Base-by-base conservation (phyloP, 2,888 invertebrate species). In the Tachina fera region DNA sequence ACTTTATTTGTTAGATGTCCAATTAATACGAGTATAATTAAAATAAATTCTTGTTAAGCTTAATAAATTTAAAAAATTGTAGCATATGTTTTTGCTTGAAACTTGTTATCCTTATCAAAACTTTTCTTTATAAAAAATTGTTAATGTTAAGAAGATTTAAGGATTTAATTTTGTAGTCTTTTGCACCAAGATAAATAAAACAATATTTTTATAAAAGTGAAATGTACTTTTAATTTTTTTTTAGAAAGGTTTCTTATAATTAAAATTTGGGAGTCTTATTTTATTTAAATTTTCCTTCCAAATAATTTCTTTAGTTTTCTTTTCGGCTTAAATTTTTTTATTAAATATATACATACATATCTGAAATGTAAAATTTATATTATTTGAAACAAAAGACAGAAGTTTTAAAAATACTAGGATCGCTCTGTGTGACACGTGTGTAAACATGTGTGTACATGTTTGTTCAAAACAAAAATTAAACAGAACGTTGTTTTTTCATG, bases 1-100 rank as follows among this genome's bases (percentile, higher is more conserved):
- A 47, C 68, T 49, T 43, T 41, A n/a, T 43, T 61, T 70, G 22
- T 31, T 51, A 70, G 31, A 78, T 70, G 60, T 70, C 68, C 70
- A 51, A n/a, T n/a, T n/a, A n/a, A 16, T n/a, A 70, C 68, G 60
- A 43, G 63, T 47, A 14, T n/a, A 56, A 45, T 53, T 56, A 67
- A 47, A 47, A 14, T 10, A 67, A 39, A 47, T 76, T 76, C 11
- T 41, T 45, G 9, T 0, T 22, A 58, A 16, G 16, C 41, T 61
- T 16, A 41, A 3, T 16, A 22, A 16, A 22, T 22, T 65, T 22
- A 13, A 14, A 43, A 63, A 43, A 16, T 63, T 63, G 11, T 1
- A 22, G 14, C 16, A 41, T 16, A 11, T 41, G 61, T n/a, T 41
- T 16, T 31, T 14, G 10, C 16, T 31, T 14, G 10, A 60, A 16